Base-by-base conservation (phyloP, 2,888 invertebrate species). In the Athalia cordata region DNA sequence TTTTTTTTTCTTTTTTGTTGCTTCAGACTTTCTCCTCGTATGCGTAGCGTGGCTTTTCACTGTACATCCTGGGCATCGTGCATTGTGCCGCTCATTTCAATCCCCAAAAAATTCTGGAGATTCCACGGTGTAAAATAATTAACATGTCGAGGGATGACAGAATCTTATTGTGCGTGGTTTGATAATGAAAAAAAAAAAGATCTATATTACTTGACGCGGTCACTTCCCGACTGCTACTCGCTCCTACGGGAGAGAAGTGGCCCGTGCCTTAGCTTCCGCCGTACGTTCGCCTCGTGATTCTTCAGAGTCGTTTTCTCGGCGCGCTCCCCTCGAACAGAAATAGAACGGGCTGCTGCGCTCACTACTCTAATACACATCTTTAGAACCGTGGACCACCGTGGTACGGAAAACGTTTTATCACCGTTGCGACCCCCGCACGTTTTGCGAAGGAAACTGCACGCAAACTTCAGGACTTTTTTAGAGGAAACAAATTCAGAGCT, bases 271-370 rank as follows among this genome's bases (percentile, higher is more conserved):
- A 15, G 72, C 72, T 57, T 72, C 59, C 43, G 68, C 68, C 55
- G 72, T 72, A 72, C 72, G 59, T 72, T 59, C 64, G 75, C 62
- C 61, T 75, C 75, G 75, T 75, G 75, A 75, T 75, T 75, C 75
- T 75, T 87, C 86, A 89, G 87, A 88, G 85, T 81, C 86, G 88
- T 88, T 86, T 84, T 85, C 86, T 84, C 85, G 84, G 85, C 85
- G 86, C 80, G 80, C 86, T 87, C 87, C 86, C 86, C 88, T 84
- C 87, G 87, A 89, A 85, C 90, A 89, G 88, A 90, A 90, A 90
- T 90, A 90, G 89, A 61, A 7, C 49, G 50, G 62, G 75, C 88
- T 86, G 88, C 89, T 87, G 89, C 89, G 88, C 88, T 89, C 88
- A 86, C 88, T 89, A 87, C 87, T 87, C 87, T 87, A 85, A 88